Evolutionary conservation across 2,888 invertebrate genomes (phyloP), one percentile per base, ranked within the genome.

Genomic region (Nebria salina): DNA sequence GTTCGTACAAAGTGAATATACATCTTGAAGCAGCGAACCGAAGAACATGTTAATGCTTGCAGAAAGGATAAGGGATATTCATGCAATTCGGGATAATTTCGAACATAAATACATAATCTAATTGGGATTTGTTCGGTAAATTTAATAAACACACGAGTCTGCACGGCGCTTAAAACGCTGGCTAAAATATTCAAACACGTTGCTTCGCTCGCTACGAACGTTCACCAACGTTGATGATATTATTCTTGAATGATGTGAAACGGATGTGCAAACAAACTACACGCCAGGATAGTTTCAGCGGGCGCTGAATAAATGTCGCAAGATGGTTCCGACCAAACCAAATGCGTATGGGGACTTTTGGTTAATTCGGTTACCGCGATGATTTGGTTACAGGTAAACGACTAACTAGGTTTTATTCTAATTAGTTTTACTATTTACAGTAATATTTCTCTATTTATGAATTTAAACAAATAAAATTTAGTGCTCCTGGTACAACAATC

Each of bases 41-140:
- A 54, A 8, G 8, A 54, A 11, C 54, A 54, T 54, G 54, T 54
- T 54, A 54, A 54, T 54, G 3, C 13, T 54, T 54, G 54, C 54
- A 54, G 54, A 13, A 1, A 13, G 13, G 8, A 13, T 11, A 54
- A 13, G 54, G 13, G 8, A 54, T 54, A 83, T 84, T 83, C 83
- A 84, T 84, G 84, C 83, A 84, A 84, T 83, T 73, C 82, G 83
- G 83, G 83, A 85, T 85, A 85, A 84, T 85, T 85, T 84, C 82
- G 85, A 84, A 83, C 83, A 83, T 84, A 85, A 85, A 85, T 86
- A 83, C 84, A 84, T 85, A 85, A 85, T 85, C 85, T 84, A 85
- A 85, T 85, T 84, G 84, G 84, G 84, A 85, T 84, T 84, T 85
- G 85, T 84, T 84, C 83, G 84, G 84, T 82, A 85, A 85, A 85